A percentile compares a stretch with the other conserved stretches of the same genome.
phyloP scores from a whole-genome alignment of 53 echinoderm and acorn worm species.

The Arbacia lixula region DNA sequence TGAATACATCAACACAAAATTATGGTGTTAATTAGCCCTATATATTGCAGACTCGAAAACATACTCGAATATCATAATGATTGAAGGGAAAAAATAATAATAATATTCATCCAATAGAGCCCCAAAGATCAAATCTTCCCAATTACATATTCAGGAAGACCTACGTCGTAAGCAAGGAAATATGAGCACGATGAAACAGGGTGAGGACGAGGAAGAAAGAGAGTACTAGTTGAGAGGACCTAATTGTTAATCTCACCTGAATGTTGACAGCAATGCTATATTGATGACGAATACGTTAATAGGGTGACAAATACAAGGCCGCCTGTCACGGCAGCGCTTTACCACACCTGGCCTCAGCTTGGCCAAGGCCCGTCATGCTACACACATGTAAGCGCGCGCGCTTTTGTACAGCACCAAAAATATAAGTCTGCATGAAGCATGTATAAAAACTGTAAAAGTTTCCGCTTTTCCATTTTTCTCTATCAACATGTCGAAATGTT shows the following conservation, averaged over 20 bases:
- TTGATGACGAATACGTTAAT: constrained; percentile 38
- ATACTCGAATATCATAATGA: too few species aligned
- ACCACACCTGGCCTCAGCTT: constrained; percentile 33
- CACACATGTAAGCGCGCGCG: neutral
- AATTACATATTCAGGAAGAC: constrained; percentile 17
- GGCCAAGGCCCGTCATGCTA: constrained; percentile 25
- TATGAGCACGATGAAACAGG: constrained; percentile 2
- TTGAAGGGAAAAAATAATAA: too few species aligned
- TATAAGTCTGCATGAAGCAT: neutral
- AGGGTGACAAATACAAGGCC: constrained; percentile 12
- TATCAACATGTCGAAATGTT: constrained; percentile 19
- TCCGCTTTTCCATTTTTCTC: neutral
- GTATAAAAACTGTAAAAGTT: neutral
- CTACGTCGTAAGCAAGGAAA: constrained; percentile 28
- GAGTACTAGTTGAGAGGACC: neutral
- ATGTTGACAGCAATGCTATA: constrained; percentile 29
- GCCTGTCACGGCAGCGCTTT: neutral
- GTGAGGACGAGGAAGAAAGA: neutral
- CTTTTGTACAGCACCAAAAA: constrained; percentile 50
- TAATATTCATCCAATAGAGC: too few species aligned
- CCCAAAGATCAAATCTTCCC: constrained; percentile 50
- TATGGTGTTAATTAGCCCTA: too few species aligned
- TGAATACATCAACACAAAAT: too few species aligned
- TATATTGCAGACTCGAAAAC: too few species aligned
- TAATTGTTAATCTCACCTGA: constrained; percentile 3